Evolutionary conservation across 2,113 vertebrate genomes (phyloP), one percentile per base, ranked within the genome.

Genomic region (Labrus mixtus): DNA sequence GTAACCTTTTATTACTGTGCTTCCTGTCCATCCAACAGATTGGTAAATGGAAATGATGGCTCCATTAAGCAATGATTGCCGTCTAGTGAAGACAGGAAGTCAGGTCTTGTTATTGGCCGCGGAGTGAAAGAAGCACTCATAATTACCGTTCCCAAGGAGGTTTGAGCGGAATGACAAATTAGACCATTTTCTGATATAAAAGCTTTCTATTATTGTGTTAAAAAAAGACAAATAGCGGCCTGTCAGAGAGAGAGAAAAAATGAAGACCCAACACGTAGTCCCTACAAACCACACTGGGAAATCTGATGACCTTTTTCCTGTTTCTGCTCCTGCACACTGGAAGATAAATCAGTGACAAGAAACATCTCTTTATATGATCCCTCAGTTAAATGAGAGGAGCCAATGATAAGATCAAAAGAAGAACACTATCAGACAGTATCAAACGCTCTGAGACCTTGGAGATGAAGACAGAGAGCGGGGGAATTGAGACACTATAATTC

Each of bases 141-240:
- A 94, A 91, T 93, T 92, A 92, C 94, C 94, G 94, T 90, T 90
- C 89, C 93, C n/a, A 93, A 56, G 39, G 16, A 62, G 48, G 71
- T 33, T 95, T 19, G 50, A 22, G 13, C 25, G 23, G 13, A 22
- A 95, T 95, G 94, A 95, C 93, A 95, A 95, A 95, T 96, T 95
- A 95, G 48, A 69, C 93, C 93, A 93, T 93, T 95, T 59, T 94
- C 15, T 95, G 95, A 97, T 97, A 95, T 95, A 96, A 96, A 96
- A 95, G 94, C 96, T 96, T 97, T 96, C 95, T 96, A 96, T 95
- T 95, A 96, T 95, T 96, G 92, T 96, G 29, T 95, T 96, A 96
- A 96, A 90, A 90, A 3, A 95, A 96, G 95, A 97, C 95, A 94
- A 96, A 97, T 96, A 93, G 93, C 90, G 93, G 92, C 94, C 94